These are phyloP conservation scores for Todiramphus saurophagus DNA, from an alignment of 2,113 vertebrate genomes.

Conservation along the genomic window DNA sequence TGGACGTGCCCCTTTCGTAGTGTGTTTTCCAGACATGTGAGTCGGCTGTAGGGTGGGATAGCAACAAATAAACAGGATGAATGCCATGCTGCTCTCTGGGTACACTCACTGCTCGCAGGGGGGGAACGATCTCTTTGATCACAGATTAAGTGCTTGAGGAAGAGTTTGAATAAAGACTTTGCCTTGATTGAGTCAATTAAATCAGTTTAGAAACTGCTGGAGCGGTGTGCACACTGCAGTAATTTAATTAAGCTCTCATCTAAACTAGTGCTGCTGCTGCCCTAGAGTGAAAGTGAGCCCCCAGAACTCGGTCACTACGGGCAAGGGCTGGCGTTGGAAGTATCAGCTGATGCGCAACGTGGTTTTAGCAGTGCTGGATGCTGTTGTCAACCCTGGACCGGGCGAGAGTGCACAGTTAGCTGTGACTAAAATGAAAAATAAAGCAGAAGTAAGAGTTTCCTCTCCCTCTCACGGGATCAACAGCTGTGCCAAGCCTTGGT, in stretches of 20 bases:
- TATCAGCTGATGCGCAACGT: accelerated
- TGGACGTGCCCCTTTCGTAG: background rate
- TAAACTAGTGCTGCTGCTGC: background rate
- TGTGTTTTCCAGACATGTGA: background rate
- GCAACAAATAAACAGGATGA: background rate
- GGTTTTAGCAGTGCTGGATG: background rate
- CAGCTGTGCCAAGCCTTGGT: background rate
- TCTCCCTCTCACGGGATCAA: background rate
- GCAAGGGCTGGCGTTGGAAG: background rate
- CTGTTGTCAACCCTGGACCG: background rate
- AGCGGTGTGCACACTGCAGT: background rate
- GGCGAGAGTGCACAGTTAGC: background rate
- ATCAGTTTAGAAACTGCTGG: background rate
- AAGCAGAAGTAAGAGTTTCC: background rate
- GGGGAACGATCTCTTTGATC: background rate
- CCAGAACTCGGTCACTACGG: background rate
- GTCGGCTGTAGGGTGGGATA: background rate
- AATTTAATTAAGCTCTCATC: background rate
- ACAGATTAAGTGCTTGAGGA: background rate
- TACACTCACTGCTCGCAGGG: background rate
- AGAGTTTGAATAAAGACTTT: background rate
- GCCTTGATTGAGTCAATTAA: background rate
- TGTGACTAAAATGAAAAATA: background rate
- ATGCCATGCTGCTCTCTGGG: background rate
- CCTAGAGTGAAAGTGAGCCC: background rate